Conservation (phyloP, 30 jellyfish, hydroid and myxozoan species). For the Chrysaora quinquecirrha region DNA sequence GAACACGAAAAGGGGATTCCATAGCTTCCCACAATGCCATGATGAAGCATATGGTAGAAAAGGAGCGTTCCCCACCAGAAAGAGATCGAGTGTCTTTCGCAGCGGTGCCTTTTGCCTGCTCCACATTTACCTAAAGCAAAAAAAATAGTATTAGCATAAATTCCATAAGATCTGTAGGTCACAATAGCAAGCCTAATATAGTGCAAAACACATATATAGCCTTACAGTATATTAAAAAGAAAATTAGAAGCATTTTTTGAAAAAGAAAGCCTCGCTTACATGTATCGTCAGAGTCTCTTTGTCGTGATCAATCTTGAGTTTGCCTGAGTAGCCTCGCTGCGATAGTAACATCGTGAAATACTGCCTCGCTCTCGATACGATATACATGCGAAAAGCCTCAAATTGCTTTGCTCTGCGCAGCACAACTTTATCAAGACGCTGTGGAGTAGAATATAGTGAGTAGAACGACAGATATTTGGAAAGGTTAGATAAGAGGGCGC, state of each 20-base stretch:
- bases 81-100: constrained; percentile 91
- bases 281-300: constrained; percentile 78
- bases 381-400: constrained; percentile 68
- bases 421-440: constrained; percentile 73
- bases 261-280: constrained; percentile 38
- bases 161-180: too few relatives aligned
- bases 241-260: not conserved
- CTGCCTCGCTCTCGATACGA: constrained; percentile 78
- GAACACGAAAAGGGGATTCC: constrained; percentile 99
- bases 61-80: constrained; percentile 99
- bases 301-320: constrained; percentile 79
- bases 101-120: constrained; percentile 87
- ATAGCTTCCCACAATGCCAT: constrained; percentile 99
- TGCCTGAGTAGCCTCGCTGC: constrained; percentile 97
- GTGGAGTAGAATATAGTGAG: not conserved
- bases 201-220: too few relatives aligned
- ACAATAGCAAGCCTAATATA: too few relatives aligned
- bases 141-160: not conserved
- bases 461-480: too few relatives aligned
- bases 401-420: constrained; percentile 79
- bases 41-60: constrained; percentile 97
- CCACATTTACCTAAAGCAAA: constrained; percentile 86
- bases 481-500: too few relatives aligned
- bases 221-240: too few relatives aligned
- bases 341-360: constrained; percentile 90